A percentile compares a stretch with the other conserved stretches of the same genome.
These are phyloP conservation scores for Ips nitidus DNA, from an alignment of 1,140 invertebrate genomes.

Conservation along the genomic window DNA sequence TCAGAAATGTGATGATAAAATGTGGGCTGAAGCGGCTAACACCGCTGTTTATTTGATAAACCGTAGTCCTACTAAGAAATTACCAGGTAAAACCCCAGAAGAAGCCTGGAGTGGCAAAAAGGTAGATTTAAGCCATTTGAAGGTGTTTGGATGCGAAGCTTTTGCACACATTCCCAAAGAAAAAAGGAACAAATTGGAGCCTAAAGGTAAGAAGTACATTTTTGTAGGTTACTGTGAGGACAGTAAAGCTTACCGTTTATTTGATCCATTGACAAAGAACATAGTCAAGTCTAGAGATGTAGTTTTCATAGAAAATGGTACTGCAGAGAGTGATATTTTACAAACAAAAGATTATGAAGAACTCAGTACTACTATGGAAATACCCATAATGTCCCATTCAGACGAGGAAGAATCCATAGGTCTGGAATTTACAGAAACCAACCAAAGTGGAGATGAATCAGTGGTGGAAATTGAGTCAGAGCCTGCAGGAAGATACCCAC, in stretches of 20 bases:
- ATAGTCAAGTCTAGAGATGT: constrained; percentile 22
- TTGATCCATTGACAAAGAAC: constrained; percentile 6
- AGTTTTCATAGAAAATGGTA: constrained; percentile 10
- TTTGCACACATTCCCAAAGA: constrained; percentile 50
- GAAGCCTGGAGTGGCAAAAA: constrained; percentile 45
- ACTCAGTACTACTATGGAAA: neutral
- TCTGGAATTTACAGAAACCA: neutral
- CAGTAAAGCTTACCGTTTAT: constrained; percentile 51
- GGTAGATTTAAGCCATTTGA: constrained; percentile 39
- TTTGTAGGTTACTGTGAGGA: constrained; percentile 54
- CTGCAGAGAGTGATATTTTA: too few relatives aligned
- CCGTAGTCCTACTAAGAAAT: too few relatives aligned
- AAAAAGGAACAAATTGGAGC: constrained; percentile 47
- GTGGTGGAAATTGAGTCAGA: too few relatives aligned
- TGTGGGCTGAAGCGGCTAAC: too few relatives aligned
- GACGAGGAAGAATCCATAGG: neutral
- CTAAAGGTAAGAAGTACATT: constrained; percentile 45
- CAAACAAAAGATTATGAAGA: neutral
- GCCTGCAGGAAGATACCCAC: neutral
- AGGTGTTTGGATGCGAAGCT: constrained; percentile 52
- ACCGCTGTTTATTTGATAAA: too few relatives aligned
- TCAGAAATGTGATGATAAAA: too few relatives aligned
- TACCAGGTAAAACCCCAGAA: too few relatives aligned
- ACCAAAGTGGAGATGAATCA: neutral
- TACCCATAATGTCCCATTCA: neutral